These are phyloP conservation scores for Drosophila mayaguana DNA, from an alignment of 2,888 invertebrate genomes.

Conservation along the genomic window DNA sequence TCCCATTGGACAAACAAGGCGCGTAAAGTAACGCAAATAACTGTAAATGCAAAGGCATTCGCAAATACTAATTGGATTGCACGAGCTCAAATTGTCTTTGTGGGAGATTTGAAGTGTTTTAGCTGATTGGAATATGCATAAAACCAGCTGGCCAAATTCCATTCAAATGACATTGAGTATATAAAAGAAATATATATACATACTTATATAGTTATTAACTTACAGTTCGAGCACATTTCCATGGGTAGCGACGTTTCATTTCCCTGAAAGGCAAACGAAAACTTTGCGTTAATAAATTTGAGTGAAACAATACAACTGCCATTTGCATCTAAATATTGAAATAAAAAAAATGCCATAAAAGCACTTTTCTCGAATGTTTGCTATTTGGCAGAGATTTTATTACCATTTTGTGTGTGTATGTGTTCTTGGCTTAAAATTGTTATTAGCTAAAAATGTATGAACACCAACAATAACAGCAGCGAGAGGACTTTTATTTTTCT, in stretches of 20 bases:
- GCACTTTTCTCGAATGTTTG: conserved; percentile 16
- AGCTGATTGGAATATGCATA: conserved; percentile 38
- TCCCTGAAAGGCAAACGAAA: conserved; percentile 49
- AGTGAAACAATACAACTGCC: background rate
- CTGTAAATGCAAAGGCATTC: conserved; percentile 1
- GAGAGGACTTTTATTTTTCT: conserved; percentile 41
- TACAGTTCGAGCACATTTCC: conserved; percentile 74
- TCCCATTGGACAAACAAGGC: conserved; percentile 34
- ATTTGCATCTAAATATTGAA: background rate
- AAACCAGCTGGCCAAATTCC: conserved; percentile 49
- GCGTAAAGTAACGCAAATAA: conserved; percentile 25
- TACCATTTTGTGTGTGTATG: conserved; percentile 55
- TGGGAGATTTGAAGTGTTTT: background rate
- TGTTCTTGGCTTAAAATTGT: conserved; percentile 21
- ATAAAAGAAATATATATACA: background rate
- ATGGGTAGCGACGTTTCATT: conserved; percentile 70
- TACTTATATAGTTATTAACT: conserved; percentile 24
- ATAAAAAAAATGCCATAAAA: conserved; percentile 37
- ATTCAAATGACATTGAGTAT: conserved; percentile 50
- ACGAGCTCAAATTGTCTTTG: background rate
- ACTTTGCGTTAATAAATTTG: background rate
- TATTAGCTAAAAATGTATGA: conserved; percentile 44
- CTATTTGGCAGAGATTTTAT: conserved; percentile 25
- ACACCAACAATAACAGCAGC: conserved; percentile 31
- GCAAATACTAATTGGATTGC: conserved; percentile 6